Percentiles rank a stretch among this genome's conserved stretches.
Conservation (phyloP, 2,888 invertebrate genomes). For the Synergus gifuensis region DNA sequence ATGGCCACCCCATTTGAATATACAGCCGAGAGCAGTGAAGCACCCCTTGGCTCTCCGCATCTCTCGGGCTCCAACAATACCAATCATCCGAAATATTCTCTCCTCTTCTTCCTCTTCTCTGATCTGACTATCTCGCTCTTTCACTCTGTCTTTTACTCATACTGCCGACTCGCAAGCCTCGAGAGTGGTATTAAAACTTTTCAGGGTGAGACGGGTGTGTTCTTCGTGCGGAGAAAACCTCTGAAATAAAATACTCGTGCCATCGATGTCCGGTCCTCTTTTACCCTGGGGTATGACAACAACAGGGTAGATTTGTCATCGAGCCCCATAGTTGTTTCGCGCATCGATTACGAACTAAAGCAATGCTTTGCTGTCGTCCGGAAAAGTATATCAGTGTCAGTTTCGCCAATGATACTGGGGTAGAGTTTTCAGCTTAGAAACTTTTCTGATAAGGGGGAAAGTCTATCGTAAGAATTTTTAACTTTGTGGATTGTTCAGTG, state of each 20-base stretch:
- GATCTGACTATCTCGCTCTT: slow-evolving; percentile 48
- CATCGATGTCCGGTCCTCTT: slow-evolving; percentile 61
- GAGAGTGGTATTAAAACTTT: slow-evolving; percentile 75
- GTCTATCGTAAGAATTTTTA: neutral
- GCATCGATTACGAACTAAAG: slow-evolving; percentile 43
- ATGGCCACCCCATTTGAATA: slow-evolving; percentile 77
- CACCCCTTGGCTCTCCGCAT: slow-evolving; percentile 64
- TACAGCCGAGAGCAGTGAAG: slow-evolving; percentile 62
- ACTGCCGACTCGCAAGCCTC: slow-evolving; percentile 64
- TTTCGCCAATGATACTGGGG: neutral
- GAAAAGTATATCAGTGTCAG: neutral
- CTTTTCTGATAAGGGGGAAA: neutral
- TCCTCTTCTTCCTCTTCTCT: slow-evolving; percentile 53
- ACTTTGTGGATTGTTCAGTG: neutral
- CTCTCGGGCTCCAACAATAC: slow-evolving; percentile 70
- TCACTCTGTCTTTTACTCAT: slow-evolving; percentile 59
- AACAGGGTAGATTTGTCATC: slow-evolving; percentile 60
- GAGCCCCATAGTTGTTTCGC: slow-evolving; percentile 55
- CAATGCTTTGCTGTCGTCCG: slow-evolving; percentile 10
- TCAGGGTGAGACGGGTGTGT: slow-evolving; percentile 66
- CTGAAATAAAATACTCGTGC: slow-evolving; percentile 61
- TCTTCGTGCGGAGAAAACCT: slow-evolving; percentile 50
- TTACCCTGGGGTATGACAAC: slow-evolving; percentile 55
- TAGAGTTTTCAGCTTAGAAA: neutral
- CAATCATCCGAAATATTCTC: slow-evolving; percentile 75